Evolutionary conservation across 2,797 vertebrate genomes (phyloP).

Genomic region (Myripristis jacobus): DNA sequence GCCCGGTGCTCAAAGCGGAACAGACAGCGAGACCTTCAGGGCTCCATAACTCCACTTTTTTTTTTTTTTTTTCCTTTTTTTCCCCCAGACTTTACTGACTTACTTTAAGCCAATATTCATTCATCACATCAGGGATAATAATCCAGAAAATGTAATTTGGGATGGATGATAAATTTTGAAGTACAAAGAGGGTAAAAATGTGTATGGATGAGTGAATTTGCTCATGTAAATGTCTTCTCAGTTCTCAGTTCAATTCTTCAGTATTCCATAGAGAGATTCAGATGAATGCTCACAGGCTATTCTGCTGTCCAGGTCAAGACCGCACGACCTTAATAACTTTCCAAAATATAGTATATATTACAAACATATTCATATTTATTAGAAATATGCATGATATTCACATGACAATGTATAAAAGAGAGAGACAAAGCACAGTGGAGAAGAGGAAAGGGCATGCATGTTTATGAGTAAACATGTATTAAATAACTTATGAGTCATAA

Average conservation of each 20-base stretch:
- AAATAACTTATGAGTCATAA: conserved; percentile 77
- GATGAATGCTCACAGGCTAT: background rate
- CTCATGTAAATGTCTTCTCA: conserved; percentile 7
- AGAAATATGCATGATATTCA: background rate
- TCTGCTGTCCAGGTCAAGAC: background rate
- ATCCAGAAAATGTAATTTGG: conserved; percentile 5
- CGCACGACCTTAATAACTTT: conserved; percentile 3
- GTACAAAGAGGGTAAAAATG: background rate
- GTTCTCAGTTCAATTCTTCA: background rate
- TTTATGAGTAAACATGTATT: conserved; percentile 71
- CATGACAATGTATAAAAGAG: background rate
- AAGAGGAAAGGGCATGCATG: conserved; percentile 40
- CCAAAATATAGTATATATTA: background rate
- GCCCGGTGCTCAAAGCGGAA: conserved; percentile 7
- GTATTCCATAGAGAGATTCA: background rate
- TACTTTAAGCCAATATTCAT: conserved; percentile 40
- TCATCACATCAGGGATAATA: conserved; percentile 4
- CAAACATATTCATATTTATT: conserved; percentile 4
- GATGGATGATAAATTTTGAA: background rate
- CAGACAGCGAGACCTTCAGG: conserved; percentile 20
- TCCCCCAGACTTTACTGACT: conserved; percentile 21
- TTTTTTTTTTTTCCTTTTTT: too few relatives aligned
- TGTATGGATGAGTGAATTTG: background rate
- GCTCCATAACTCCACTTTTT: conserved; percentile 15
- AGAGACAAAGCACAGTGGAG: conserved; percentile 1